Base-by-base conservation (phyloP, 2,888 invertebrate species). In the Drosophila engyochracea region DNA sequence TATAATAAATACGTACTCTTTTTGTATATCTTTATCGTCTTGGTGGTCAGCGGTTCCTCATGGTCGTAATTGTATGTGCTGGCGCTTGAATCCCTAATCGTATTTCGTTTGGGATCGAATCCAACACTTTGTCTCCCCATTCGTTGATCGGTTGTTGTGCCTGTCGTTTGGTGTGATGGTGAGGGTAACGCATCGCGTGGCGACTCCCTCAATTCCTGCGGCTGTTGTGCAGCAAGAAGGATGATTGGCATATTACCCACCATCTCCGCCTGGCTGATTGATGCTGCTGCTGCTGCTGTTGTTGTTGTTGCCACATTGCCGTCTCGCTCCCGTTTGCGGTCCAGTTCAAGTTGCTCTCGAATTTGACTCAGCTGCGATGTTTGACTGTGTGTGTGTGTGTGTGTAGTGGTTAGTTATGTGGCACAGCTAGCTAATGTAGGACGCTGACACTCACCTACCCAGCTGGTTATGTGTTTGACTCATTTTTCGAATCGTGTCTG, bases 371-470 rank as follows among this genome's bases (percentile, higher is more conserved):
- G 1, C 65, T 41, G 31, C 16, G 51, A n/a, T 31, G 30, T 54
- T 57, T 7, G 60, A 65, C 79, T 83, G 51, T 14, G 47, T 19
- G 22, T 44, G 41, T 19, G 22, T 44, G 41, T 6, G n/a, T 6
- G 44, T 47, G 47, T 22, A 9, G 55, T 41, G 62, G 49, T 74
- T 68, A 73, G 59, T 41, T 39, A 14, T 30, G 39, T 57, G 3
- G 37, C 55, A 19, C 28, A 25, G 22, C 22, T 68, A 60, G 22
- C 44, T 44, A 28, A 31, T 44, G 12, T 31, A 4, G 30, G 30
- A 39, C 37, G 3, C 12, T 44, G 63, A 73, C 41, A 88, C 83
- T 85, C 69, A 90, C 85, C 85, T 83, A 73, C 82, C 78, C 77
- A 25, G 4, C 9, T 66, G 70, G 35, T 62, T 76, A 74, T 59